phyloP scores from a whole-genome alignment of 1,140 invertebrate species.

The Artemia franciscana region DNA sequence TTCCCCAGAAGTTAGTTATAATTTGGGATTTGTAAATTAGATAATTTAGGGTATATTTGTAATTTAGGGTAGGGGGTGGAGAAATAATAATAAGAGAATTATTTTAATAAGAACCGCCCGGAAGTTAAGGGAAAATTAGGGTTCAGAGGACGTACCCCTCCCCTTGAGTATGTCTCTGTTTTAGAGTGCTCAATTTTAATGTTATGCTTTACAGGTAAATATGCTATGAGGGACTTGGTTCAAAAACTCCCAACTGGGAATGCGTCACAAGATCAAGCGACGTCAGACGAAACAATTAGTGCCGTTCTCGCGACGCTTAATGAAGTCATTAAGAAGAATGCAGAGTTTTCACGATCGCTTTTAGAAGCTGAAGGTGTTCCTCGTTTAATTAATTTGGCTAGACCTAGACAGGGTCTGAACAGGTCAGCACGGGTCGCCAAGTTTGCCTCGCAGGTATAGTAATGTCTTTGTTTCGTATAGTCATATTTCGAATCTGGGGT shows the following conservation, averaged over 20 bases:
- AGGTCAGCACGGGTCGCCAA: conserved; percentile 67
- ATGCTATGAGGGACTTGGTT: conserved; percentile 90
- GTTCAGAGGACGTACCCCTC: too few relatives aligned
- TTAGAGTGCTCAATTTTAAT: too few relatives aligned
- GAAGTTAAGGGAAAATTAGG: too few relatives aligned
- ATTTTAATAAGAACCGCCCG: too few relatives aligned
- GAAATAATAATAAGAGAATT: too few relatives aligned
- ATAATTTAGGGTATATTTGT: too few relatives aligned
- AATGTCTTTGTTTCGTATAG: too few relatives aligned
- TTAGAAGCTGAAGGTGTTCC: conserved; percentile 77
- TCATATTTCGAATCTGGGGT: too few relatives aligned
- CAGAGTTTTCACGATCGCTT: conserved; percentile 62
- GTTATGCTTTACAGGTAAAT: conserved; percentile 51
- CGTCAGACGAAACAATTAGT: conserved; percentile 89
- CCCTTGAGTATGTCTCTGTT: too few relatives aligned
- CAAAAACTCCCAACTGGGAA: conserved; percentile 81
- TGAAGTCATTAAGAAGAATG: conserved; percentile 90
- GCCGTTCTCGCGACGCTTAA: conserved; percentile 89
- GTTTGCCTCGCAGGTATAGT: conserved; percentile 72
- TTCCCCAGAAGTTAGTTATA: too few relatives aligned
- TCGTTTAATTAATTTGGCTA: conserved; percentile 66
- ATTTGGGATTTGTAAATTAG: too few relatives aligned
- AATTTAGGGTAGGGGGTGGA: too few relatives aligned
- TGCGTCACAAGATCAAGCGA: conserved; percentile 29
- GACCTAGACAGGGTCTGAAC: conserved; percentile 51